Base-by-base conservation (phyloP, 1,140 invertebrate genomes). In the Bombus ignitus region DNA sequence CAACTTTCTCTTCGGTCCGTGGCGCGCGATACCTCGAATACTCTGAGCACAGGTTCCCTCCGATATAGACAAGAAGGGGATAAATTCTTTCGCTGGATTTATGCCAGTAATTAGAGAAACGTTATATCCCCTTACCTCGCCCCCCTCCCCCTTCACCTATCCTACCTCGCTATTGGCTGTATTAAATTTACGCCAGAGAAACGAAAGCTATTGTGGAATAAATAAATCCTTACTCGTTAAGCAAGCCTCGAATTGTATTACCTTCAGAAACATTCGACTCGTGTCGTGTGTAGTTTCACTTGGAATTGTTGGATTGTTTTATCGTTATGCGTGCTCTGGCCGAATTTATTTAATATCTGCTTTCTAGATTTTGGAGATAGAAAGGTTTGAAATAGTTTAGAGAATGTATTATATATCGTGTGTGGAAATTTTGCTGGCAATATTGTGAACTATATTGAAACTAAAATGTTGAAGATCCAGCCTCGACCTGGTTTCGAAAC, bases 1-100 rank as follows among this genome's bases (percentile, higher is more conserved):
- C 71, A 35, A 47, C 85, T 87, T 81, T 87, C 81, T 72, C 71
- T 71, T 81, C 80, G 83, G 59, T 57, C 39, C 57, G 68, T 66
- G 53, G 47, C 74, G 62, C 70, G 76, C 71, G 71, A 80, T 81
- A 65, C 42, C 70, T 72, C 53, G n/a, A 85, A 85, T 68, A 81
- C 78, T n/a, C 57, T 35, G 37, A 68, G 75, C 75, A 25, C 28
- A 22, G 42, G 4, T 25, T 57, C 28, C 53, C 68, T 28, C 28
- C 28, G 68, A 44, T 79, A 62, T 9, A 59, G 66, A 28, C 83
- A 72, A 84, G 77, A 57, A 76, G 68, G 76, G 79, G 78, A 68
- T 83, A 83, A 83, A 83, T 81, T 87, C 88, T 89, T 88, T 89
- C 81, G 71, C 80, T 89, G 84, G 74, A 89, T 89, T 89, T 89